Percentiles rank a stretch among this genome's conserved stretches.
These are phyloP conservation scores for Caenorhabditis sinica DNA, from an alignment of 2,888 invertebrate species.

Conservation along the genomic window DNA sequence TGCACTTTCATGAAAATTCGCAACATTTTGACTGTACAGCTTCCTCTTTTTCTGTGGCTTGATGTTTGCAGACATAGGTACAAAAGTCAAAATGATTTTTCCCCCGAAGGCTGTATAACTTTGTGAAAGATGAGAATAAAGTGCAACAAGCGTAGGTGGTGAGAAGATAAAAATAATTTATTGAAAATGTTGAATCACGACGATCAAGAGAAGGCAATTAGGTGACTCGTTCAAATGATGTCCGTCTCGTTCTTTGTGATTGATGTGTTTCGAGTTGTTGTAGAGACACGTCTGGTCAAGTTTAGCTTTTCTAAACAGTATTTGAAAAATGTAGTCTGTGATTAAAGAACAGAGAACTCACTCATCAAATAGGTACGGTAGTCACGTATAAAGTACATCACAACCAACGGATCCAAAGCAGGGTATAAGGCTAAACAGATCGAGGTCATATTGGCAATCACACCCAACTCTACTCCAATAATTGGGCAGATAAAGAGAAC, in stretches of 20 bases:
- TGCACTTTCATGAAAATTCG: slow-evolving; percentile 62
- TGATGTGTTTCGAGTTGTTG: slow-evolving; percentile 35
- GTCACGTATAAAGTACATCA: slow-evolving; percentile 58
- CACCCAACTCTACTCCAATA: slow-evolving; percentile 46
- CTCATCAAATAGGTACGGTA: slow-evolving; percentile 51
- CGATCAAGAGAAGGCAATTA: slow-evolving; percentile 32
- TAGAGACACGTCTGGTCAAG: slow-evolving; percentile 22
- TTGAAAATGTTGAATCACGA: slow-evolving; percentile 1
- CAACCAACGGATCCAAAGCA: slow-evolving; percentile 57
- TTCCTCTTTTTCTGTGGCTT: slow-evolving; percentile 25
- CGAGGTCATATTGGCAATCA: slow-evolving; percentile 50
- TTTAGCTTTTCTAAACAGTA: slow-evolving; percentile 36
- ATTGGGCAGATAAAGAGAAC: slow-evolving; percentile 49
- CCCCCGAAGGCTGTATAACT: neutral
- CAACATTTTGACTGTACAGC: slow-evolving; percentile 47
- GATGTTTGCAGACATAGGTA: slow-evolving; percentile 28
- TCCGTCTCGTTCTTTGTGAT: slow-evolving; percentile 39
- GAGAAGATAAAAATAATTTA: slow-evolving; percentile 22
- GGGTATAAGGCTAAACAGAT: slow-evolving; percentile 60
- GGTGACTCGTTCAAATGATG: slow-evolving; percentile 32
- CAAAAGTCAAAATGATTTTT: slow-evolving; percentile 12
- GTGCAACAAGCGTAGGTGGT: slow-evolving; percentile 34
- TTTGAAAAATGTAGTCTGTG: neutral
- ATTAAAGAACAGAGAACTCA: slow-evolving; percentile 4
- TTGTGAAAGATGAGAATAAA: neutral